Evolutionary conservation across 2,113 vertebrate genomes (phyloP).

Genomic region (Corynorhinus townsendii): DNA sequence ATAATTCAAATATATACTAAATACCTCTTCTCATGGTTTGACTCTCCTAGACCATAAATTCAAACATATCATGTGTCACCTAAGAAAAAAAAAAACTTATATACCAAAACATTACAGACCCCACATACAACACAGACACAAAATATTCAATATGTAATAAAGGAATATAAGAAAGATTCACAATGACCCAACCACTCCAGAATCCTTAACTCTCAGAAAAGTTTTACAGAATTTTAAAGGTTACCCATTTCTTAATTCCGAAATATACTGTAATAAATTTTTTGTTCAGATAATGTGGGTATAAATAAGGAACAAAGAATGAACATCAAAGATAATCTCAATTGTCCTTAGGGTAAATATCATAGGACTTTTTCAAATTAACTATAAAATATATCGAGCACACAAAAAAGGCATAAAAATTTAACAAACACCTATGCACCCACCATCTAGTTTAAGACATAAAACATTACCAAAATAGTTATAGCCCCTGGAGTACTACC

Average conservation of each 20-base stretch:
- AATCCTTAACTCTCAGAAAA: neutral
- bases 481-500: neutral
- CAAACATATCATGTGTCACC: neutral
- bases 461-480: neutral
- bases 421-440: neutral
- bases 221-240: neutral
- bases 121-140: neutral
- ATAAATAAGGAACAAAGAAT: conserved; percentile 6
- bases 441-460: neutral
- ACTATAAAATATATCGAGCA: neutral
- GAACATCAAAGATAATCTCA: neutral
- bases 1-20: conserved; percentile 23
- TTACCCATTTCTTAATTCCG: conserved; percentile 18
- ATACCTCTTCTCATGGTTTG: neutral
- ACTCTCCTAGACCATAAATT: conserved; percentile 10
- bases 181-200: neutral
- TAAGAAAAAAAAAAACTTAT: conserved; percentile 6
- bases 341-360: neutral
- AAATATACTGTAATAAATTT: neutral
- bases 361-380: neutral
- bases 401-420: neutral
- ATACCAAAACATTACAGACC: neutral
- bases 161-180: neutral
- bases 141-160: neutral
- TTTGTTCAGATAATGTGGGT: neutral